Evolutionary conservation across 2,797 vertebrate species (phyloP).

Genomic region (Chromobotia macracanthus): DNA sequence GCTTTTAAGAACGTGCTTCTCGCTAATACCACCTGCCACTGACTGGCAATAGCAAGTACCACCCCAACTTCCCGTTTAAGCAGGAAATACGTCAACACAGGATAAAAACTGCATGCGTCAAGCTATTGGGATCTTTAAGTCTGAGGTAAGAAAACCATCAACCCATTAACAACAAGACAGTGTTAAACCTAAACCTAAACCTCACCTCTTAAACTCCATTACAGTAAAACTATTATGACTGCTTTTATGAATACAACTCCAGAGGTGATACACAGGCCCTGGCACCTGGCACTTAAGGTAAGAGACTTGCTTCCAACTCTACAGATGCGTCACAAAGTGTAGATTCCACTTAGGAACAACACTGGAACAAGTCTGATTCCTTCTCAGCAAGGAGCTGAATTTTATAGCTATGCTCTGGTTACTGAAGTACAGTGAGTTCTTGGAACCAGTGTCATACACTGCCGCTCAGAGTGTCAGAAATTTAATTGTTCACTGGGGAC

Average conservation of each 20-base stretch:
- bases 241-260: background rate
- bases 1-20: too few species aligned
- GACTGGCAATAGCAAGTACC: too few species aligned
- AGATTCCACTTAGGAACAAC: slow-evolving; percentile 48
- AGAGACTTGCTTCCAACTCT: slow-evolving; percentile 17
- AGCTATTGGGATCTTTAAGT: too few species aligned
- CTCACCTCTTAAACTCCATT: background rate
- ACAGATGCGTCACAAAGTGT: background rate
- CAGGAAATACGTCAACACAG: too few species aligned
- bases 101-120: too few species aligned
- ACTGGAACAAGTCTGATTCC: slow-evolving; percentile 63
- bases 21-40: too few species aligned
- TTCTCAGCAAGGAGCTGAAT: slow-evolving; percentile 68
- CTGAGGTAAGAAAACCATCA: too few species aligned
- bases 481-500: slow-evolving; percentile 72
- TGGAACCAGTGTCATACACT: slow-evolving; percentile 64
- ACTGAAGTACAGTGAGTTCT: slow-evolving; percentile 74
- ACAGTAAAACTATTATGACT: background rate
- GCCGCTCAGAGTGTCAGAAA: slow-evolving; percentile 70
- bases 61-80: too few species aligned
- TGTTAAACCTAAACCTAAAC: slow-evolving; percentile 4
- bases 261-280: too few species aligned
- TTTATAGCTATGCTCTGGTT: slow-evolving; percentile 74
- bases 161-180: background rate
- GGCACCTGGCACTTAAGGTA: background rate